Conservation (phyloP, 2,797 vertebrate genomes). For the Knipowitschia caucasica region DNA sequence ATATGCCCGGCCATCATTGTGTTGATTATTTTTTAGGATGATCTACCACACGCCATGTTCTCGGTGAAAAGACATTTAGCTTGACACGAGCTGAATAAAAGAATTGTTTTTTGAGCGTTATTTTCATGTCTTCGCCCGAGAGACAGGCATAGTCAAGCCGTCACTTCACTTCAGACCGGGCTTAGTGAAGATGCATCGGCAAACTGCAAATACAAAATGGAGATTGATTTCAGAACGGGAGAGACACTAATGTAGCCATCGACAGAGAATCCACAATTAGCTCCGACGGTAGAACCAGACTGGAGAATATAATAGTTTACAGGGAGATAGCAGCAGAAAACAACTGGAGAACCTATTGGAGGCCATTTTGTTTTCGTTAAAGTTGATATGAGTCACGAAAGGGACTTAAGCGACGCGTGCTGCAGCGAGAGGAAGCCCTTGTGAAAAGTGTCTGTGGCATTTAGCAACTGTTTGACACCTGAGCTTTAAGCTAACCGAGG, state of each 20-base stretch:
- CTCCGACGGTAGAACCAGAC: slow-evolving; percentile 6
- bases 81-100: slow-evolving; percentile 7
- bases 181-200: slow-evolving; percentile 44
- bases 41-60: slow-evolving; percentile 34
- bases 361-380: slow-evolving; percentile 16
- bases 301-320: slow-evolving; percentile 2
- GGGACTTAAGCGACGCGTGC: slow-evolving; percentile 31
- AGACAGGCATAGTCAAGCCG: slow-evolving; percentile 22
- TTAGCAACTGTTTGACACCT: slow-evolving; percentile 45
- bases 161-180: slow-evolving; percentile 43
- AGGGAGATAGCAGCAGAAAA: slow-evolving; percentile 18
- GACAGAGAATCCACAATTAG: not conserved
- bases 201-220: slow-evolving; percentile 51
- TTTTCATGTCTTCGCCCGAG: slow-evolving; percentile 39
- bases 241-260: slow-evolving; percentile 16
- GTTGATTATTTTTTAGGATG: slow-evolving; percentile 63
- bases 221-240: slow-evolving; percentile 52
- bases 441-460: slow-evolving; percentile 21
- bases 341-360: slow-evolving; percentile 6
- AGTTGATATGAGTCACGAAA: slow-evolving; percentile 28
- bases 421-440: slow-evolving; percentile 38
- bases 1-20: slow-evolving; percentile 63
- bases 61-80: slow-evolving; percentile 40
- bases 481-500: not conserved
- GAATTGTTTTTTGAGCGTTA: slow-evolving; percentile 20